Base-by-base conservation (phyloP, 1,140 invertebrate species). In the Bradysia coprophila region DNA sequence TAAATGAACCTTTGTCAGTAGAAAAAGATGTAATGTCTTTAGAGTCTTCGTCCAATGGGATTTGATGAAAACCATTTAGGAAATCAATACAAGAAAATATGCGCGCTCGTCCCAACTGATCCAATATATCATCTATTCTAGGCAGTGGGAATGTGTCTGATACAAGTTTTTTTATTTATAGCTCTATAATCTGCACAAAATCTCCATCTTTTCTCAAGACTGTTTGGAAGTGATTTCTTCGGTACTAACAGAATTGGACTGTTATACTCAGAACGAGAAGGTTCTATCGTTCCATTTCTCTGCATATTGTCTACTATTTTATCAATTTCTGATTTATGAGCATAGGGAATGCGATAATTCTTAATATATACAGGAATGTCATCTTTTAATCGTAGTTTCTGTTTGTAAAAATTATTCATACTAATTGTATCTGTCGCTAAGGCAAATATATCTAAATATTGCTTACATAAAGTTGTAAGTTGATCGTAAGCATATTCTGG, bases 131-230 rank as follows among this genome's bases (percentile, higher is more conserved):
- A 4, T 38, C 18, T 18, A 20, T 4, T 18, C n/a, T 18, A 5
- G 36, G 36, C 11, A 38, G 3, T 38, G 36, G 36, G 13, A 18
- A 18, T 6, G n/a, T 6, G 11, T 38, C 36, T 5, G 10, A 10
- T 11, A 38, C 16, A 5, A 20, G 18, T 38, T 20, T 19, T n/a
- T 19, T 38, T 19, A 38, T 38, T 38, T 43, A 42, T 20, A 45
- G n/a, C 9, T 4, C 46, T 40, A 44, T 44, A 49, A 38, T 49
- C 48, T 13, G 48, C 40, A 15, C 41, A 41, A 10, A 48, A 13
- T 39, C 44, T 41, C 41, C 43, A 46, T 8, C 19, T 6, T 37
- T 37, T 39, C 42, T 42, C n/a, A n/a, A n/a, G n/a, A n/a, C n/a
- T n/a, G n/a, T n/a, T n/a, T n/a, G n/a, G n/a, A n/a, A n/a, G n/a